Evolutionary conservation across 2,888 invertebrate species (phyloP), one percentile per base, ranked within the genome.

Genomic region (Cacoxenus indagator): DNA sequence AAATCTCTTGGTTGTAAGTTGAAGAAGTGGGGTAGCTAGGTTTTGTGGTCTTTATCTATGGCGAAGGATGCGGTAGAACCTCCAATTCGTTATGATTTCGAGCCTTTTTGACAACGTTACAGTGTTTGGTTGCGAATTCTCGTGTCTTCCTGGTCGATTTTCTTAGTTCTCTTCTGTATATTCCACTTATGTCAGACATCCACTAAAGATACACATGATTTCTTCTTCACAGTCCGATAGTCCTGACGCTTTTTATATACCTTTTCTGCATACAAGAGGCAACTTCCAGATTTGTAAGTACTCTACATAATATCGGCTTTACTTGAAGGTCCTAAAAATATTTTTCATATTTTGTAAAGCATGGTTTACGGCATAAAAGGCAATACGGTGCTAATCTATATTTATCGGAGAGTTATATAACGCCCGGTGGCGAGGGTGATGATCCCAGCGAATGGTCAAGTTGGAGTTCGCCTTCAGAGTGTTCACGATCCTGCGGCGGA

Each of bases 401-500:
- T 87, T 90, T 93, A 70, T 91, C 94, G n/a, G 91, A 91, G 61
- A 93, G 92, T 76, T 94, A 90, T 84, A 91, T 95, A 71, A 89
- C 92, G 71, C 94, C 94, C 31, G 92, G 91, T 22, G 92, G 92
- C 3, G 92, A 92, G 75, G 92, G 91, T 8, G 90, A 91, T 9
- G 90, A 91, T 26, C 93, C 93, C 14, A 76, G 67, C 6, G 91
- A 91, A 70, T 96, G 96, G 96, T 92, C 93, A 4, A 92, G 93
- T 8, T 97, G 97, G 96, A 93, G 94, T 11, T 90, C 92, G 51
- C 93, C 94, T 64, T 93, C 94, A 27, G 91, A 93, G 67, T 99
- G 98, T 88, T 96, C 97, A 4, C 90, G 96, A 73, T 92, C 95
- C 22, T 99, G 98, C 85, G 98, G 98, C 0, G 96, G 96, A 14